phyloP scores from a whole-genome alignment of 2,888 invertebrate genomes.

The Dinocampus coccinellae region DNA sequence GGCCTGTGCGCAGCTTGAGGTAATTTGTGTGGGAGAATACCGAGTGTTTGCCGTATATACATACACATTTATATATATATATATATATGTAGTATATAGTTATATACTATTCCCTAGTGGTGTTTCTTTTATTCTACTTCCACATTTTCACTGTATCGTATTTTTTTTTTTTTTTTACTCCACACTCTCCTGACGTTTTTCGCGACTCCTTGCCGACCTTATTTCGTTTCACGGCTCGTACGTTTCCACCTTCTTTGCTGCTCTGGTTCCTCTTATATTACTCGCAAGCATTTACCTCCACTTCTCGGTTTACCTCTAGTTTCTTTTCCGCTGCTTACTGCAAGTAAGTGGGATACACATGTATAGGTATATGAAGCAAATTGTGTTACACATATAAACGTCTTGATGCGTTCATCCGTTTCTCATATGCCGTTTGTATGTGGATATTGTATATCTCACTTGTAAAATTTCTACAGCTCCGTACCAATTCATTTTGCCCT shows the following conservation, averaged over 20 bases:
- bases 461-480: not conserved
- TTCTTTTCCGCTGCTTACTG: not conserved
- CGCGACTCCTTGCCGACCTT: constrained; percentile 37
- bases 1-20: constrained; percentile 45
- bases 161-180: constrained; percentile 15
- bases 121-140: constrained; percentile 21
- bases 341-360: constrained; percentile 7
- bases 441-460: constrained; percentile 1
- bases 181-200: constrained; percentile 30
- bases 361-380: no score
- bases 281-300: constrained; percentile 18
- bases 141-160: constrained; percentile 1
- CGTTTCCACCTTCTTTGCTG: constrained; percentile 30
- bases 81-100: not conserved
- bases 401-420: constrained; percentile 14
- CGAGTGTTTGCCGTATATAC: constrained; percentile 55
- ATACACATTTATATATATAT: constrained; percentile 1
- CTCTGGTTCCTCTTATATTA: constrained; percentile 30
- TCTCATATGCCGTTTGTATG: constrained; percentile 9
- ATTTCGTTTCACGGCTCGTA: constrained; percentile 35
- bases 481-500: not conserved
- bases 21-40: constrained; percentile 61
- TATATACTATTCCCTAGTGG: constrained; percentile 2
- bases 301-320: constrained; percentile 23
- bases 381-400: not conserved